These are phyloP conservation scores for Microctenopoma steveboyesi DNA, from an alignment of 2,797 vertebrate species.

Conservation along the genomic window DNA sequence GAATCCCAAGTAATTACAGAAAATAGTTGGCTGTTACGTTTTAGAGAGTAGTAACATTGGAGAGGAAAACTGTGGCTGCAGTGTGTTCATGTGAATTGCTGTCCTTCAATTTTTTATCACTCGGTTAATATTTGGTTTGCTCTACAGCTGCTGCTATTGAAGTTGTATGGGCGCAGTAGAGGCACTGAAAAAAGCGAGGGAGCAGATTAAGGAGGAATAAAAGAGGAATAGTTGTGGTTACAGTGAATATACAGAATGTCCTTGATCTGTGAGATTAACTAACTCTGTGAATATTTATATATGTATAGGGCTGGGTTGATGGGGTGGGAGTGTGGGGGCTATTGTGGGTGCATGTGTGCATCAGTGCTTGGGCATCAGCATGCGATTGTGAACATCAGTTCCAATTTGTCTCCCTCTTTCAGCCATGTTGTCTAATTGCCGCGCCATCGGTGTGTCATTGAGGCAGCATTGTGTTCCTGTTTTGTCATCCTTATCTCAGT, in stretches of 20 bases:
- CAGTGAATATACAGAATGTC: slow-evolving; percentile 57
- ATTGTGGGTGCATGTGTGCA: slow-evolving; percentile 27
- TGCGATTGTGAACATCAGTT: slow-evolving; percentile 77
- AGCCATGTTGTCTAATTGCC: slow-evolving; percentile 78
- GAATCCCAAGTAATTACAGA: slow-evolving; percentile 43
- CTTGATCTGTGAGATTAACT: slow-evolving; percentile 60
- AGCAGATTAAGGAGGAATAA: slow-evolving; percentile 41
- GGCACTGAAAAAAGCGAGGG: slow-evolving; percentile 31
- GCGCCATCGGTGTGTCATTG: slow-evolving; percentile 73
- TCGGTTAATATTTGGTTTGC: slow-evolving; percentile 64
- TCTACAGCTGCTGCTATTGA: slow-evolving; percentile 64
- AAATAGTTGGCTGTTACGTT: slow-evolving; percentile 33
- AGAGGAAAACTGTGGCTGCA: slow-evolving; percentile 41
- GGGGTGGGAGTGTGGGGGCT: slow-evolving; percentile 7
- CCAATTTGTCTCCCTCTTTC: slow-evolving; percentile 76
- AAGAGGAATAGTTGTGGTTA: slow-evolving; percentile 38
- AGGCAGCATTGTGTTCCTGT: slow-evolving; percentile 77
- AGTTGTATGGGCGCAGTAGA: slow-evolving; percentile 39
- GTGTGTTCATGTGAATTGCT: slow-evolving; percentile 49
- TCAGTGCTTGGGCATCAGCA: slow-evolving; percentile 60
- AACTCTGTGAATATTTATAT: slow-evolving; percentile 13
- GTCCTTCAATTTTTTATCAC: slow-evolving; percentile 55
- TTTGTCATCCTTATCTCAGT: slow-evolving; percentile 80
- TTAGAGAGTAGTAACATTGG: slow-evolving; percentile 1
- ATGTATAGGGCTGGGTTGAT: slow-evolving; percentile 7